A percentile compares a stretch with the other conserved stretches of the same genome.
phyloP scores from a whole-genome alignment of 2,797 vertebrate species.

The Malacoraja senta region DNA sequence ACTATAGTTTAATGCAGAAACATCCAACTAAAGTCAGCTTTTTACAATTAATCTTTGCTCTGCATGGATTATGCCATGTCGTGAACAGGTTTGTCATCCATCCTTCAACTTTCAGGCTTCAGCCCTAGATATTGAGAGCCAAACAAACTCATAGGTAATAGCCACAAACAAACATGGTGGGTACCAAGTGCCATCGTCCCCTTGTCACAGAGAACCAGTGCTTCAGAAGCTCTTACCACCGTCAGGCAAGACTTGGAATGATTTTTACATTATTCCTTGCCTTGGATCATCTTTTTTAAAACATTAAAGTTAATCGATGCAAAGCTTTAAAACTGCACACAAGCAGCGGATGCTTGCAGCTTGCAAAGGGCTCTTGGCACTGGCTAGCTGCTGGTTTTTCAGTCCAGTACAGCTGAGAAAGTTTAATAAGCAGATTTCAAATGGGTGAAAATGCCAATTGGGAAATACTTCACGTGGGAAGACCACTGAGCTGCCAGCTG shows the following conservation, averaged over 20 bases:
- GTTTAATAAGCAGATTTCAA: constrained; percentile 78
- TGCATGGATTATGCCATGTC: background rate
- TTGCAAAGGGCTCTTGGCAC: constrained; percentile 49
- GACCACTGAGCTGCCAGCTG: constrained; percentile 98
- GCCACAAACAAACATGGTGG: background rate
- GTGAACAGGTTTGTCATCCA: background rate
- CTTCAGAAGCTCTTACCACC: background rate
- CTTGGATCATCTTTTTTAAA: background rate
- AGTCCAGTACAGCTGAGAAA: constrained; percentile 44
- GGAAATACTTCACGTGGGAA: constrained; percentile 95
- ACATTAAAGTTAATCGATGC: background rate
- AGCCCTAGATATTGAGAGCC: background rate
- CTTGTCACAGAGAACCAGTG: background rate
- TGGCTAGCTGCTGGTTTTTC: constrained; percentile 48
- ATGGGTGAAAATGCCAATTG: constrained; percentile 91
- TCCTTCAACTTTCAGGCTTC: background rate
- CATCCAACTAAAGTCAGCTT: background rate
- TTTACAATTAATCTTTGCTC: background rate
- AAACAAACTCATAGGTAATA: background rate
- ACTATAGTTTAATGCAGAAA: background rate
- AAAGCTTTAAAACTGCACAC: constrained; percentile 19
- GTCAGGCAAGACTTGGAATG: background rate
- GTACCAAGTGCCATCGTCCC: background rate
- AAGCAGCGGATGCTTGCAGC: constrained; percentile 38
- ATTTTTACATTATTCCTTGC: background rate